phyloP scores from a whole-genome alignment of 2,888 invertebrate genomes.

The Atethmia centrago region DNA sequence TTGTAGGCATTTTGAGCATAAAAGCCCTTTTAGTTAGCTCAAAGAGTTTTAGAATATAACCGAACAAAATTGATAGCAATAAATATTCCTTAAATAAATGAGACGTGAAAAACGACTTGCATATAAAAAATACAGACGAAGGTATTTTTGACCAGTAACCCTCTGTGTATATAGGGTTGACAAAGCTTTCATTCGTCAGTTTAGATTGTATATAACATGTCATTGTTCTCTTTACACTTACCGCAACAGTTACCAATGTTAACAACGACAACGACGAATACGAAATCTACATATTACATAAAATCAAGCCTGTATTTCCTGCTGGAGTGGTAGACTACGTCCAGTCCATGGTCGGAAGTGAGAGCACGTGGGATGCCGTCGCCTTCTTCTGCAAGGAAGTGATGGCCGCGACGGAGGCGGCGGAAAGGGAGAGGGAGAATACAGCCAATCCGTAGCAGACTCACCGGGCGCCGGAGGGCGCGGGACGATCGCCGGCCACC shows the following conservation, averaged over 20 bases:
- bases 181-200: too few species aligned
- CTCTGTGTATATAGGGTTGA: not conserved
- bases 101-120: not conserved
- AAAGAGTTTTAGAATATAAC: not conserved
- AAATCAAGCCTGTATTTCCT: not conserved
- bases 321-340: too few species aligned
- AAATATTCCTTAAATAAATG: not conserved
- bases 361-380: too few species aligned
- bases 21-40: conserved; percentile 1
- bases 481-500: too few species aligned
- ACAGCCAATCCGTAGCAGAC: too few species aligned
- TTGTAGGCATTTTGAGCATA: not conserved
- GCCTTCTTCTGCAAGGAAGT: too few species aligned
- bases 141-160: not conserved
- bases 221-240: not conserved
- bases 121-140: not conserved
- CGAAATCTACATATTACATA: not conserved
- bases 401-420: too few species aligned
- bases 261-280: not conserved
- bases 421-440: too few species aligned
- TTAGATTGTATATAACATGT: not conserved
- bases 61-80: not conserved
- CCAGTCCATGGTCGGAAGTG: too few species aligned
- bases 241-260: not conserved
- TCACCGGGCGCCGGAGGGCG: too few species aligned